phyloP scores from a whole-genome alignment of 1,140 invertebrate genomes.

The Meloidogyne floridensis region DNA sequence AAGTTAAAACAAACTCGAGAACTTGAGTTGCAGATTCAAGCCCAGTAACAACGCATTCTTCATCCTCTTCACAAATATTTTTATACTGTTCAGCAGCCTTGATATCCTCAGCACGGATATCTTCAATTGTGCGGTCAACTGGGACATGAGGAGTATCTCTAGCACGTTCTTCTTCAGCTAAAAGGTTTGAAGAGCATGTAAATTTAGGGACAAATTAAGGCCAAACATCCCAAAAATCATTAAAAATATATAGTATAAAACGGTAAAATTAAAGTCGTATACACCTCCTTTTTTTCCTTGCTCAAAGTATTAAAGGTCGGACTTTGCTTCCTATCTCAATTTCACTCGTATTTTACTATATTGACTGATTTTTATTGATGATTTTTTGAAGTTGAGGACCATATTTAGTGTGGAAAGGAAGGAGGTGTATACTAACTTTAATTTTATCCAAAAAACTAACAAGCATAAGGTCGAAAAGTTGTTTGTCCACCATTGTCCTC shows the following conservation, averaged over 20 bases:
- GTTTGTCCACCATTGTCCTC: neutral
- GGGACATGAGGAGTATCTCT: constrained; percentile 27
- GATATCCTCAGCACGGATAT: constrained; percentile 37
- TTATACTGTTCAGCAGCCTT: constrained; percentile 27
- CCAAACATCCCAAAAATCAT: too few relatives aligned
- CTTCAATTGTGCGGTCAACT: constrained; percentile 19
- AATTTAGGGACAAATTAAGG: too few relatives aligned
- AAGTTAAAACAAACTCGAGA: constrained; percentile 8
- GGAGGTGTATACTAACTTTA: too few relatives aligned
- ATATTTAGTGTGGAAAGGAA: too few relatives aligned
- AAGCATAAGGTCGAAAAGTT: neutral
- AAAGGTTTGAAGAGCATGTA: neutral
- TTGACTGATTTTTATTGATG: too few relatives aligned
- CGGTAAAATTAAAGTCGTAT: too few relatives aligned
- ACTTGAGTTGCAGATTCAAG: neutral
- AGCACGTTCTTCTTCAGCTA: constrained; percentile 30
- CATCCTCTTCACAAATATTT: constrained; percentile 38
- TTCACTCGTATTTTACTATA: too few relatives aligned
- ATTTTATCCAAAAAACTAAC: neutral
- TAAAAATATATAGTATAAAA: too few relatives aligned
- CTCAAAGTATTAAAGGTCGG: too few relatives aligned
- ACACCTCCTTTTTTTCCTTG: too few relatives aligned
- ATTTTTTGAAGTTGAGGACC: too few relatives aligned
- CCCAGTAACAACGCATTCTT: constrained; percentile 35
- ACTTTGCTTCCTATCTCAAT: too few relatives aligned